Percentiles rank a stretch among this genome's conserved stretches.
phyloP scores from a whole-genome alignment of 1,140 invertebrate genomes.

The Dendrolimus kikuchii region DNA sequence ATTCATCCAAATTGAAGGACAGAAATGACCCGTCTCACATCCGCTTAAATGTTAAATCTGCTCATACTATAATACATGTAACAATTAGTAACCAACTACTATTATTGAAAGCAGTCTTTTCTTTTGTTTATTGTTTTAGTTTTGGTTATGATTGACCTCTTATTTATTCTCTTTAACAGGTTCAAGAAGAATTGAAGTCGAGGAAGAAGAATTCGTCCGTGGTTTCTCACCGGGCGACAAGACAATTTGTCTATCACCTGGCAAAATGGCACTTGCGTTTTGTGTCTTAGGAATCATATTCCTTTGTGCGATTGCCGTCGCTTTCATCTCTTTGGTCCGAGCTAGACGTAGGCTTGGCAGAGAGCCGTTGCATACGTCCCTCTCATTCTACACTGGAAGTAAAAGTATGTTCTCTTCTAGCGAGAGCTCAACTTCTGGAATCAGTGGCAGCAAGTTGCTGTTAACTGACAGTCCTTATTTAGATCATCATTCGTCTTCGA shows the following conservation, averaged over 20 bases:
- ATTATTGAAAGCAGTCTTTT: too few species aligned
- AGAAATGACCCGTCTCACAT: too few species aligned
- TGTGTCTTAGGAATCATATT: slow-evolving; percentile 79
- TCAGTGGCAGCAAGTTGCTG: slow-evolving; percentile 67
- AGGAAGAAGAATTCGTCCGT: slow-evolving; percentile 49
- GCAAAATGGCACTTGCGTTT: slow-evolving; percentile 81
- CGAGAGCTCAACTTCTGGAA: slow-evolving; percentile 68
- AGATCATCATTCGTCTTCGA: slow-evolving; percentile 69
- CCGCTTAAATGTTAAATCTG: too few species aligned
- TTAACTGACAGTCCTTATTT: slow-evolving; percentile 70
- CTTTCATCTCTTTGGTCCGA: slow-evolving; percentile 76
- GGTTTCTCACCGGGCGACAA: slow-evolving; percentile 72
- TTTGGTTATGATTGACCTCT: too few species aligned
- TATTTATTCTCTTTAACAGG: slow-evolving; percentile 29
- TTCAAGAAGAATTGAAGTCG: slow-evolving; percentile 53
- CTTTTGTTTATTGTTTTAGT: too few species aligned
- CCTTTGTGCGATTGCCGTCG: slow-evolving; percentile 76
- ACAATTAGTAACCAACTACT: too few species aligned
- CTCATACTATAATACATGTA: too few species aligned
- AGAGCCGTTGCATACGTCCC: slow-evolving; percentile 62
- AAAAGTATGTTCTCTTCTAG: slow-evolving; percentile 70
- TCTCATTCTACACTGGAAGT: slow-evolving; percentile 69
- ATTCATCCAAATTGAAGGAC: too few species aligned
- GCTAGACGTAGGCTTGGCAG: slow-evolving; percentile 64
- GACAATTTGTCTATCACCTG: slow-evolving; percentile 80